A percentile compares a stretch with the other conserved stretches of the same genome.
These are phyloP conservation scores for Phoxinus dragarum DNA, from an alignment of 2,797 vertebrate species.

Conservation along the genomic window DNA sequence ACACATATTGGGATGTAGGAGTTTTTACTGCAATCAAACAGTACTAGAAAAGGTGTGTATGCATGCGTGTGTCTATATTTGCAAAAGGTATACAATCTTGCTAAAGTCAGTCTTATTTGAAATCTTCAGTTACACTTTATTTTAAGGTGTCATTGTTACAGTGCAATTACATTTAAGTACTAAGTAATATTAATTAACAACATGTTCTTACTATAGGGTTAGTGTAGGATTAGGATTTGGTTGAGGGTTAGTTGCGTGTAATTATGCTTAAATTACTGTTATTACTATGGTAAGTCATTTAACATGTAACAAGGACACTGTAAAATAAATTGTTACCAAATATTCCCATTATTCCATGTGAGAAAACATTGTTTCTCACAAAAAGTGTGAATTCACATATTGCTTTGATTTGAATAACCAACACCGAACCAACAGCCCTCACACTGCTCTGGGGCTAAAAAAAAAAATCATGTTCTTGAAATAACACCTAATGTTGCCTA, in stretches of 20 bases:
- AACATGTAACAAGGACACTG: no score
- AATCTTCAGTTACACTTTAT: neutral
- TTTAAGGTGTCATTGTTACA: no score
- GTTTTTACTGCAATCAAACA: neutral
- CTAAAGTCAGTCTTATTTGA: constrained; percentile 23
- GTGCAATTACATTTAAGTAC: no score
- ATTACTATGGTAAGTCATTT: no score
- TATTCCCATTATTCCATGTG: constrained; percentile 3
- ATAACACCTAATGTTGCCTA: neutral
- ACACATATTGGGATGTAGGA: neutral
- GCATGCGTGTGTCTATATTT: neutral
- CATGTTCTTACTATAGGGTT: no score
- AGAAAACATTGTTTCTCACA: constrained; percentile 47
- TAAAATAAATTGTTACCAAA: no score
- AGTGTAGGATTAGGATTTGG: no score
- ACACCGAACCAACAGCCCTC: neutral
- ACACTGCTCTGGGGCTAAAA: constrained; percentile 1
- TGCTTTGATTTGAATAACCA: constrained; percentile 59
- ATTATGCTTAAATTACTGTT: no score
- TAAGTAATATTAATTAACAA: no score
- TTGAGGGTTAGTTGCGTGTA: no score
- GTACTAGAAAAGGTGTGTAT: neutral
- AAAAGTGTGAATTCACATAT: constrained; percentile 54
- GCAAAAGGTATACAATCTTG: neutral
- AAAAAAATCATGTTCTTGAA: neutral